These are phyloP conservation scores for Echinops telfairi DNA, from an alignment of 2,113 vertebrate genomes.

Conservation along the genomic window DNA sequence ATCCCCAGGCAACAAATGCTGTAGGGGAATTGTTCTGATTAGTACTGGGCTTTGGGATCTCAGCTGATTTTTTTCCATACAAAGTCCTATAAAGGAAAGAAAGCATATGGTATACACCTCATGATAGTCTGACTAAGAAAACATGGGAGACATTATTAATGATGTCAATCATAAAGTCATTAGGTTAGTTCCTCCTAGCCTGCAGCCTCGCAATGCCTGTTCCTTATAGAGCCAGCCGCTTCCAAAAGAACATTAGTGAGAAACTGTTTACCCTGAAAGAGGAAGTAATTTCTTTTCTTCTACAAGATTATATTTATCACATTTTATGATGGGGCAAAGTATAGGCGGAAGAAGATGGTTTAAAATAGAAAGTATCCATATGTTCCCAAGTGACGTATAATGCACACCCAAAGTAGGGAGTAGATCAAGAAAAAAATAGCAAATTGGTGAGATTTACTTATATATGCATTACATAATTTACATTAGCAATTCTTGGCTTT, in stretches of 20 bases:
- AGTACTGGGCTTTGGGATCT: slow-evolving; percentile 3
- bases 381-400: not conserved
- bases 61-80: not conserved
- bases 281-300: slow-evolving; percentile 57
- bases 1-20: not conserved
- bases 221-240: not conserved
- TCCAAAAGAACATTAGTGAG: slow-evolving; percentile 59
- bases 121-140: slow-evolving; percentile 30
- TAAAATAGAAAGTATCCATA: slow-evolving; percentile 6
- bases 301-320: slow-evolving; percentile 20
- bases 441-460: not conserved
- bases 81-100: not conserved
- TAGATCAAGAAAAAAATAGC: not conserved
- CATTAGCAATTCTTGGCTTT: not conserved
- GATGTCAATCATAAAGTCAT: slow-evolving; percentile 62
- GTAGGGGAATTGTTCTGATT: slow-evolving; percentile 50
- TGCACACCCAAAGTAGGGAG: not conserved
- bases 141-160: slow-evolving; percentile 63
- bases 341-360: not conserved
- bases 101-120: not conserved
- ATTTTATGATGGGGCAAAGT: not conserved
- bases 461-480: not conserved
- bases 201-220: slow-evolving; percentile 5
- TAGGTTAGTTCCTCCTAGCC: slow-evolving; percentile 16
- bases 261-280: slow-evolving; percentile 59